Evolutionary conservation across 1,140 invertebrate genomes (phyloP).

Genomic region (Hylaeus anthracinus): DNA sequence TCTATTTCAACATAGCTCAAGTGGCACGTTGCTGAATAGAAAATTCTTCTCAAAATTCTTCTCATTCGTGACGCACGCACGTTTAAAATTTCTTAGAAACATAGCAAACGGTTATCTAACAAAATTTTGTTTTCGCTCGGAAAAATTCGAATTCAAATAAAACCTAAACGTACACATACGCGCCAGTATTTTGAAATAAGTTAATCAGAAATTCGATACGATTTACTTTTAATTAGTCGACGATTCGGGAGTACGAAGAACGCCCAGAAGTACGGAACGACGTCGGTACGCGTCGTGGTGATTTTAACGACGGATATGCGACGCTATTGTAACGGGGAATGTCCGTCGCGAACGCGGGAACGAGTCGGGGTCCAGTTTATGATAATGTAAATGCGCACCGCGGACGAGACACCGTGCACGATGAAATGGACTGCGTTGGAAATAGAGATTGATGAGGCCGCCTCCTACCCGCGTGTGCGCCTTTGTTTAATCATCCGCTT

Average conservation of each 20-base stretch:
- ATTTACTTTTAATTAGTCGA: background rate
- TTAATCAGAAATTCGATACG: background rate
- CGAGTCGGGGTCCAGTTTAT: conserved; percentile 13
- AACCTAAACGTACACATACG: too few relatives aligned
- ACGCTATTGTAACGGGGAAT: background rate
- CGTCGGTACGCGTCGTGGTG: too few relatives aligned
- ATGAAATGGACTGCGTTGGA: conserved; percentile 40
- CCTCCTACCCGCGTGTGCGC: conserved; percentile 41
- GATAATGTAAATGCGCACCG: conserved; percentile 44
- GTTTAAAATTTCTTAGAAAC: too few relatives aligned
- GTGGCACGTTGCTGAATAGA: too few relatives aligned
- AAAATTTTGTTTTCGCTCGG: too few relatives aligned
- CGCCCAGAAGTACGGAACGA: too few relatives aligned
- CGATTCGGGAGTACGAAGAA: background rate
- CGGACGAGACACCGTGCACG: conserved; percentile 30
- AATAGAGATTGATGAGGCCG: conserved; percentile 61
- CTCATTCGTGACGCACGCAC: too few relatives aligned
- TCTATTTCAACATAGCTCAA: too few relatives aligned
- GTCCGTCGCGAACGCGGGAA: background rate
- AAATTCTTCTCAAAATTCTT: too few relatives aligned
- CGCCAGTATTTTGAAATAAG: too few relatives aligned
- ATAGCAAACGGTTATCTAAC: too few relatives aligned
- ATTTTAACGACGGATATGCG: background rate
- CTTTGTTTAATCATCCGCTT: conserved; percentile 63
- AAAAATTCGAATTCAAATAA: too few relatives aligned